These are phyloP conservation scores for Thryonomys swinderianus DNA, from an alignment of 2,113 vertebrate species.

Conservation along the genomic window DNA sequence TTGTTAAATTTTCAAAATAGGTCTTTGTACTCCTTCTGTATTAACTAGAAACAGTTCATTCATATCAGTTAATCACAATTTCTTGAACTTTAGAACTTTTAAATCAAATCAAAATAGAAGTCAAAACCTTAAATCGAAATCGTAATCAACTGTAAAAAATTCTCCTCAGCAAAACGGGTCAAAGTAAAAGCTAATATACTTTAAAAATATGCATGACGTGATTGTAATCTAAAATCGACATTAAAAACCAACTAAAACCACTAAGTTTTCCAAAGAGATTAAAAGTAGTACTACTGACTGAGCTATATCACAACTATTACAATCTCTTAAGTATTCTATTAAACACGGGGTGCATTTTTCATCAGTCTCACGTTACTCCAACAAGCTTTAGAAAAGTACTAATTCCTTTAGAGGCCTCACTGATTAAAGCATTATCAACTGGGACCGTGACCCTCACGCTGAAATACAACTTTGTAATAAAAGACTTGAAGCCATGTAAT, in stretches of 20 bases:
- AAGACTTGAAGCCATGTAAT: not conserved
- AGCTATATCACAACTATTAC: not conserved
- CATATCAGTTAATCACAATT: not conserved
- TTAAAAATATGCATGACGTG: not conserved
- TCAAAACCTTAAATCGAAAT: not conserved
- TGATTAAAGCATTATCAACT: not conserved
- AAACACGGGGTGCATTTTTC: not conserved
- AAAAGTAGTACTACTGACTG: not conserved
- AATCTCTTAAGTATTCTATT: not conserved
- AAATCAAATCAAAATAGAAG: constrained; percentile 5
- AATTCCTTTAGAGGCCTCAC: not conserved
- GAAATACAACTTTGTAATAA: not conserved
- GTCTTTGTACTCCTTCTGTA: not conserved
- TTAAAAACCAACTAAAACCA: constrained; percentile 1
- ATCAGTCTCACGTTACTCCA: not conserved
- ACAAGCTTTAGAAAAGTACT: constrained; percentile 13
- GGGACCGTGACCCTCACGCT: not conserved
- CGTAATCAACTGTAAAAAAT: not conserved
- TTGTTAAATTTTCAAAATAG: not conserved
- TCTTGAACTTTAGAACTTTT: constrained; percentile 2
- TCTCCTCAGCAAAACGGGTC: constrained; percentile 14
- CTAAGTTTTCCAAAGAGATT: not conserved
- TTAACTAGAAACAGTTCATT: not conserved
- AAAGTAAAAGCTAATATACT: constrained; percentile 21
- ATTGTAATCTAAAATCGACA: not conserved